phyloP scores from a whole-genome alignment of 2,113 vertebrate genomes.

The Empidonax alnorum region DNA sequence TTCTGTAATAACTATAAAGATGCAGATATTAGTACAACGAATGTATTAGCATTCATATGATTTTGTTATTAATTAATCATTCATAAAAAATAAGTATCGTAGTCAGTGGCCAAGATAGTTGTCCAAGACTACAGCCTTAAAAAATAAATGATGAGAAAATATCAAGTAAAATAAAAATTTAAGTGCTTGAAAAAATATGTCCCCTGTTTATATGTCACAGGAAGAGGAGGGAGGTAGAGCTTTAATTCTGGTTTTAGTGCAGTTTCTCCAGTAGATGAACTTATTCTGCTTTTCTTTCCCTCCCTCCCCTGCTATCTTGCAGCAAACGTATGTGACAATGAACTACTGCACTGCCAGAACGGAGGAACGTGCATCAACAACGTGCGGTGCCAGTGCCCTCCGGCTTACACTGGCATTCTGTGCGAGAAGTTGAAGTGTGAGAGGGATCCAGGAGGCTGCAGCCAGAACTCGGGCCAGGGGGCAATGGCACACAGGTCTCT shows the following conservation, averaged over 20 bases:
- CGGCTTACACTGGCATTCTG: slow-evolving; percentile 86
- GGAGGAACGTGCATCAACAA: slow-evolving; percentile 92
- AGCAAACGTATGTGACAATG: slow-evolving; percentile 96
- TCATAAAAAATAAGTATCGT: background rate
- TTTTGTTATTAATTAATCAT: background rate
- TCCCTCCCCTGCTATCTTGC: slow-evolving; percentile 54
- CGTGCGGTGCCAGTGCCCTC: slow-evolving; percentile 86
- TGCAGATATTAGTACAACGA: background rate
- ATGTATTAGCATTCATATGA: background rate
- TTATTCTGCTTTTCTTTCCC: slow-evolving; percentile 45
- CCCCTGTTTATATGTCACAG: background rate
- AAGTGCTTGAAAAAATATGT: background rate
- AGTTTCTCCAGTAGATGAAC: background rate
- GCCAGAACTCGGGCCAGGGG: slow-evolving; percentile 67
- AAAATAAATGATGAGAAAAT: background rate
- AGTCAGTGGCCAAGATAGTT: background rate
- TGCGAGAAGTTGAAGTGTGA: slow-evolving; percentile 90
- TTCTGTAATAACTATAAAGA: background rate
- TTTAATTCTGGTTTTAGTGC: background rate
- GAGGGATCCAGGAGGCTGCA: slow-evolving; percentile 83
- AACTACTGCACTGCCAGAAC: slow-evolving; percentile 94
- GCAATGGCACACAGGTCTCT: background rate
- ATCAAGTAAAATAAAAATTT: background rate
- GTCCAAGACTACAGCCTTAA: background rate
- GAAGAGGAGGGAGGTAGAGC: background rate